Conservation (phyloP, 2,797 vertebrate species). For the Podargus strigoides region DNA sequence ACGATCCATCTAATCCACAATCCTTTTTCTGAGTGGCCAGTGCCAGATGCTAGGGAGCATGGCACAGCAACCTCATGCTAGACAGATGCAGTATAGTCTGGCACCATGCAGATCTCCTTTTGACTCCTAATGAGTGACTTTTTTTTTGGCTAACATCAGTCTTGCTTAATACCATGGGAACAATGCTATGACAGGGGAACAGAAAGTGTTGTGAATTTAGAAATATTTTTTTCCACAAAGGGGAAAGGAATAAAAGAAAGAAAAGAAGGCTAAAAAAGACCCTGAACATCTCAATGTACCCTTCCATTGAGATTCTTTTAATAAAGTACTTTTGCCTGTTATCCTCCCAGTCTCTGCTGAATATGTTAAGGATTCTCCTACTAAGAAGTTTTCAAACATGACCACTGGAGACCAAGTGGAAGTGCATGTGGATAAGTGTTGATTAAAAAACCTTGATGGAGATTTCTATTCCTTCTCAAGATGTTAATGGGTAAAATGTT, state of each 20-base stretch:
- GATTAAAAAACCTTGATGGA: background rate
- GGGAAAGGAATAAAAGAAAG: background rate
- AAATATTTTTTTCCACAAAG: background rate
- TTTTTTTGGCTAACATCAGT: background rate
- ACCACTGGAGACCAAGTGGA: background rate
- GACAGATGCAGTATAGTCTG: conserved; percentile 6
- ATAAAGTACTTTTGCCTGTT: background rate
- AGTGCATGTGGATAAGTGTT: background rate
- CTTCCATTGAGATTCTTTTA: background rate
- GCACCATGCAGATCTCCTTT: conserved; percentile 6
- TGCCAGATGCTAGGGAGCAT: conserved; percentile 26
- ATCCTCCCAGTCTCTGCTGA: background rate
- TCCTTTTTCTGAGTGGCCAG: background rate
- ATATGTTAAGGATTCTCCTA: background rate
- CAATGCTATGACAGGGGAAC: background rate
- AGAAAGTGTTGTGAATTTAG: background rate
- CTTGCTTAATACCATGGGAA: background rate
- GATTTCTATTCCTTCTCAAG: background rate
- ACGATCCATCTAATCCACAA: conserved; percentile 30
- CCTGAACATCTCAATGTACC: background rate
- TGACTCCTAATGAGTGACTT: background rate
- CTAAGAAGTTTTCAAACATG: background rate
- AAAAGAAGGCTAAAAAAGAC: background rate
- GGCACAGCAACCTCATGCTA: background rate
- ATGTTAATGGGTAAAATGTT: background rate